Conservation (phyloP, 2,797 vertebrate species). For the Pseudomugil gertrudae region DNA sequence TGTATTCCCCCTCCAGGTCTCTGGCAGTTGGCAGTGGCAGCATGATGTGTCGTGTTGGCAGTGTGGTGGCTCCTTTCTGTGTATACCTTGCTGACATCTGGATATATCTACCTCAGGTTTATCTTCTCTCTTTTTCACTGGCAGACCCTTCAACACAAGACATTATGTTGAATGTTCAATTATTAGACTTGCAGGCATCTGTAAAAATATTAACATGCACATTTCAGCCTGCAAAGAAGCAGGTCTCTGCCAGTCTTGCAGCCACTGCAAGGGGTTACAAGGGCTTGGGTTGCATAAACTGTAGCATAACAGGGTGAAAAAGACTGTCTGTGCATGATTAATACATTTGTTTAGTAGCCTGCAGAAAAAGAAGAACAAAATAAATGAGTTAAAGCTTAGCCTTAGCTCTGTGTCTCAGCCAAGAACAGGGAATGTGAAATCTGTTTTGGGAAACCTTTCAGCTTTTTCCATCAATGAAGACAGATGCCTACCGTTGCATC, state of each 20-base stretch:
- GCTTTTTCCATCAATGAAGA: not conserved
- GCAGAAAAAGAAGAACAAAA: not conserved
- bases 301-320: not conserved
- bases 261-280: not conserved
- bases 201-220: not conserved
- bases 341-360: not conserved
- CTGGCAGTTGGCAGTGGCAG: conserved; percentile 92
- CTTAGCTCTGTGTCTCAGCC: not conserved
- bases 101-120: conserved; percentile 90
- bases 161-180: not conserved
- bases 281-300: not conserved
- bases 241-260: not conserved
- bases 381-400: not conserved
- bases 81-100: conserved; percentile 87
- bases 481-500: not conserved
- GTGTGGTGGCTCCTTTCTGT: conserved; percentile 89
- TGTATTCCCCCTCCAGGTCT: conserved; percentile 78
- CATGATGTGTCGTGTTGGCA: conserved; percentile 91
- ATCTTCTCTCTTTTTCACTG: not conserved
- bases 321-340: not conserved
- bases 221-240: not conserved
- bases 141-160: not conserved
- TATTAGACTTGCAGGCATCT: not conserved
- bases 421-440: not conserved
- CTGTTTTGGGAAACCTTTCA: not conserved